A percentile compares a stretch with the other conserved stretches of the same genome.
phyloP scores from a whole-genome alignment of 2,797 vertebrate species.

The Syndactyla subalaris region DNA sequence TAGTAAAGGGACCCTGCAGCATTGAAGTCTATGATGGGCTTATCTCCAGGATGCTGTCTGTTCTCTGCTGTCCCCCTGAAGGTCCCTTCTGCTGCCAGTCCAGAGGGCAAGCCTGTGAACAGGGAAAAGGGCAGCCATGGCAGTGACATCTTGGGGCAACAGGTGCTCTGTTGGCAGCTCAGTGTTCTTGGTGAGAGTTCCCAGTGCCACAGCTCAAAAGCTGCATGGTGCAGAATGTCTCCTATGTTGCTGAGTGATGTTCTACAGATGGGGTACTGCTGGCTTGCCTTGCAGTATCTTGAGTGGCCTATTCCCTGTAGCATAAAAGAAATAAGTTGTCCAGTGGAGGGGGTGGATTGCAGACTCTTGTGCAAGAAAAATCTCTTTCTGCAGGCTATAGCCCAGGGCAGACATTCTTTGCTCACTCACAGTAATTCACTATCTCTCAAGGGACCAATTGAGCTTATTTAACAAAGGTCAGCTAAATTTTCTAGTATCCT shows the following conservation, averaged over 20 bases:
- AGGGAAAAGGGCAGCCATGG: neutral
- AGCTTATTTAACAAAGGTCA: conserved; percentile 68
- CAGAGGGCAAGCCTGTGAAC: neutral
- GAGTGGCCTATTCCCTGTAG: neutral
- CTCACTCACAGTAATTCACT: conserved; percentile 20
- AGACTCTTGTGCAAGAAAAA: neutral
- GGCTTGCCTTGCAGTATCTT: neutral
- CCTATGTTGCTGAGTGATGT: neutral
- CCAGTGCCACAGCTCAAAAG: neutral
- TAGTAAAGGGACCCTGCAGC: neutral
- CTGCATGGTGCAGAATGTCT: accelerated
- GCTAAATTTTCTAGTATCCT: conserved; percentile 61
- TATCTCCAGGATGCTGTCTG: neutral
- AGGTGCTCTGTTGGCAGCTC: neutral
- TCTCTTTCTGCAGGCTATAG: neutral
- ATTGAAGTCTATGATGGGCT: accelerated
- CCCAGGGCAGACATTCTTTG: neutral
- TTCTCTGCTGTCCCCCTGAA: neutral
- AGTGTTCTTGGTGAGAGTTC: neutral
- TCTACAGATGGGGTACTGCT: neutral
- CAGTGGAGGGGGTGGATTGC: neutral
- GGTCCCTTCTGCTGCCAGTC: neutral
- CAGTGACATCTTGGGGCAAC: neutral
- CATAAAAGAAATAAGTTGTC: neutral
- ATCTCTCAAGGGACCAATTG: conserved; percentile 28